Evolutionary conservation across 1,140 invertebrate genomes (phyloP), one percentile per base, ranked within the genome.

Genomic region (Bombus confusus): DNA sequence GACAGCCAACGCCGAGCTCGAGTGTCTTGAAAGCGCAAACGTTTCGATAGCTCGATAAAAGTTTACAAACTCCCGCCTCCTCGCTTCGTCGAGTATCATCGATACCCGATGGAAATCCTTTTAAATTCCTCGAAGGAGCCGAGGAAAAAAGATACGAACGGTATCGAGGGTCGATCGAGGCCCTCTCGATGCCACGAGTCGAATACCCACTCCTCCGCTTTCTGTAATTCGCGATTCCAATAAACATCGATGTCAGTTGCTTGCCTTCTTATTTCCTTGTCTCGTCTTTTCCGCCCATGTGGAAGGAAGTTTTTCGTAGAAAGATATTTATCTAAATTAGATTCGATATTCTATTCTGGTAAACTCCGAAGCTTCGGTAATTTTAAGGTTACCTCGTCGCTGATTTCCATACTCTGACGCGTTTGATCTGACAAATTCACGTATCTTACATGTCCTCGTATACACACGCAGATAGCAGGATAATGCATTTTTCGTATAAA

Each of bases 21-120:
- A 37, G 85, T 79, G 88, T 90, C 83, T 78, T 57, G 86, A 88
- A 90, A 86, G 89, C 77, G 91, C 88, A 92, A 93, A 93, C 90
- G 90, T 93, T 91, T 90, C 90, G 90, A 90, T 92, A 88, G 89
- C 88, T 74, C 66, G 76, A 91, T 87, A 87, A 90, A 91, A 91
- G 90, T 92, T 92, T 90, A 90, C 89, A 88, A 91, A 90, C 85
- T 88, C 85, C 82, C 86, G 74, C 78, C 77, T 87, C 80, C 86
- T 80, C n/a, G 85, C 82, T 79, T 87, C 81, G 86, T 91, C 89
- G 86, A 92, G 91, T 92, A 93, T 91, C 93, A 92, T 90, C 91
- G 92, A 93, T 92, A 90, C 86, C 88, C 92, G 88, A 90, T 75
- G 89, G 59, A 90, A 88, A 88, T 91, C 82, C 85, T 86, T 89